These are phyloP conservation scores for Cyanoliseus patagonus DNA, from an alignment of 2,113 vertebrate species.

Conservation along the genomic window DNA sequence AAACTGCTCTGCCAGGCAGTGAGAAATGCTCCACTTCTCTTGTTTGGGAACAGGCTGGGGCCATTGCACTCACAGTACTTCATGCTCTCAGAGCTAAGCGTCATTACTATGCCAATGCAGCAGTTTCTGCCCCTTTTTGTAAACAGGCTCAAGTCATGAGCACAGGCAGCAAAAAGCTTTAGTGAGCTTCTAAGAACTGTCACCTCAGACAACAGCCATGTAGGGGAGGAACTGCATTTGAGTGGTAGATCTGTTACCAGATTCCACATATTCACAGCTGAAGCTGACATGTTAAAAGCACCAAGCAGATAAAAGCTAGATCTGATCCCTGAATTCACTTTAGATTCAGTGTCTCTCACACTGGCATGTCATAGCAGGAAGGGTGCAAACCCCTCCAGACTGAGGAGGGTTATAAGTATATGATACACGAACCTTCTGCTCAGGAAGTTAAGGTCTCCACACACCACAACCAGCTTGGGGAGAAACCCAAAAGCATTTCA, in stretches of 20 bases:
- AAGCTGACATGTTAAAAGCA: not conserved
- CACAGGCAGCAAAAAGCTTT: not conserved
- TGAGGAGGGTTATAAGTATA: not conserved
- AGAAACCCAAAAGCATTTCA: not conserved
- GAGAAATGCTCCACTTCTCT: not conserved
- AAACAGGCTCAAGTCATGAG: not conserved
- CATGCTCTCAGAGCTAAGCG: not conserved
- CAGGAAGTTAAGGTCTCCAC: not conserved
- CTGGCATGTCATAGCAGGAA: rapidly evolving
- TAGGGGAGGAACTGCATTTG: not conserved
- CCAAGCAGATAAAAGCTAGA: not conserved
- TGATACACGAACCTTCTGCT: not conserved
- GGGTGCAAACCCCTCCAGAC: not conserved
- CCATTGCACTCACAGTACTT: not conserved
- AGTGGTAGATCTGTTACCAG: not conserved
- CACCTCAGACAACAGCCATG: not conserved
- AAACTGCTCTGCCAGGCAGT: not conserved
- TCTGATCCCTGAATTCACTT: not conserved
- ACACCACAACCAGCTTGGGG: not conserved
- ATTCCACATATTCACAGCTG: not conserved
- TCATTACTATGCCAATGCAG: not conserved
- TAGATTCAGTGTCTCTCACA: not conserved
- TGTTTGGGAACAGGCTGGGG: not conserved
- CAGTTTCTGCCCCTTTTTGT: not conserved
- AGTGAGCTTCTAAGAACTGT: not conserved